A percentile compares a stretch with the other conserved stretches of the same genome.
Conservation (phyloP, 2,888 invertebrate genomes). For the Notodonta ziczac region DNA sequence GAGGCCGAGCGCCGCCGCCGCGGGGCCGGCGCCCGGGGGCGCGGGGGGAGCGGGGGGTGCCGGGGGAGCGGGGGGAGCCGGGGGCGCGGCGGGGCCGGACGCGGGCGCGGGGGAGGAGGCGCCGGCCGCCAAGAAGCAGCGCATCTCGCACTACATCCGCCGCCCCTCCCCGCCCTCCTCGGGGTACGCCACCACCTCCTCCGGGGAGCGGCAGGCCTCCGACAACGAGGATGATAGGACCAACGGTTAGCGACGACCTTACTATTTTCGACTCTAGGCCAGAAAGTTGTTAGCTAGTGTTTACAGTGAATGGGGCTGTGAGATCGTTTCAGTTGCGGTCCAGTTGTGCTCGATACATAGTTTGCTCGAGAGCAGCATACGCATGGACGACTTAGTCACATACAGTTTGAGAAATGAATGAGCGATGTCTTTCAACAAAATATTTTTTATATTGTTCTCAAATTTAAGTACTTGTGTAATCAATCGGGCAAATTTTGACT, state of each 20-base stretch:
- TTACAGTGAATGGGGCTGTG: too few relatives aligned
- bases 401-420: too few relatives aligned
- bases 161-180: constrained; percentile 83
- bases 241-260: constrained; percentile 38
- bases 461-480: too few relatives aligned
- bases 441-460: too few relatives aligned
- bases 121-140: constrained; percentile 89
- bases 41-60: constrained; percentile 20
- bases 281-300: too few relatives aligned
- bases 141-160: constrained; percentile 89
- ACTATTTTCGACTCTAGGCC: too few relatives aligned
- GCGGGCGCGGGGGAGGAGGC: constrained; percentile 86
- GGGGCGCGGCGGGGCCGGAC: constrained; percentile 85
- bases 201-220: constrained; percentile 81
- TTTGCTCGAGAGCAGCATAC: too few relatives aligned
- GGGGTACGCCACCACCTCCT: constrained; percentile 75
- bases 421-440: too few relatives aligned
- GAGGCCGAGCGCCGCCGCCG: constrained; percentile 84
- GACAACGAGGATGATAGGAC: constrained; percentile 81
- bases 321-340: too few relatives aligned
- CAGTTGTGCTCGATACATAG: too few relatives aligned
- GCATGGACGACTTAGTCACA: too few relatives aligned
- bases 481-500: too few relatives aligned
- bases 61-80: constrained; percentile 27
- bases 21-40: constrained; percentile 51